phyloP scores from a whole-genome alignment of 2,797 vertebrate species.

The Anguilla pacifica region DNA sequence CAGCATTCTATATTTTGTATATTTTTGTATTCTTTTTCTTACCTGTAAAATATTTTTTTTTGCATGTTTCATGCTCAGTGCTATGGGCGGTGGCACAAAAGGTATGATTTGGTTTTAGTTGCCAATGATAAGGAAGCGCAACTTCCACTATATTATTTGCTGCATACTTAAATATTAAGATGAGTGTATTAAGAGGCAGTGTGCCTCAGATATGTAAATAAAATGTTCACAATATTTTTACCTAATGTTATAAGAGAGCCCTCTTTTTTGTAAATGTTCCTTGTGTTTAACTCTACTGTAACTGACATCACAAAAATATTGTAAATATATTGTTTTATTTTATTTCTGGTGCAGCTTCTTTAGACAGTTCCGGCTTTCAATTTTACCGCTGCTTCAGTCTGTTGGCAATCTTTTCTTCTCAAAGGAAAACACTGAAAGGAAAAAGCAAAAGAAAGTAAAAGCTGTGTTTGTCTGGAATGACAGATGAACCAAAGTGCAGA shows the following conservation, averaged over 20 bases:
- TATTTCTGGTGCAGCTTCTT: constrained; percentile 71
- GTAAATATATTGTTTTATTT: constrained; percentile 79
- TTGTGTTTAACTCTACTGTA: constrained; percentile 85
- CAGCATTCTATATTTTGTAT: constrained; percentile 61
- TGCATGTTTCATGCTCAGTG: constrained; percentile 63
- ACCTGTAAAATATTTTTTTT: constrained; percentile 50
- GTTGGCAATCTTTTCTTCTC: constrained; percentile 51
- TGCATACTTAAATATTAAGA: constrained; percentile 50
- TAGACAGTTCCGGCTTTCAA: constrained; percentile 62
- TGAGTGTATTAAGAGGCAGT: constrained; percentile 57
- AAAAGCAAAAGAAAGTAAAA: constrained; percentile 49
- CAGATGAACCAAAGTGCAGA: background rate
- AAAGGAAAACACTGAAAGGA: constrained; percentile 48
- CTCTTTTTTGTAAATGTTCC: constrained; percentile 81
- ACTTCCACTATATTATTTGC: constrained; percentile 46
- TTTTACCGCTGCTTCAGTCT: constrained; percentile 63
- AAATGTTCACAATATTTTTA: constrained; percentile 75
- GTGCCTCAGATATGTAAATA: constrained; percentile 63
- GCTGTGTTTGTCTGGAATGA: constrained; percentile 44
- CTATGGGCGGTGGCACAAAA: constrained; percentile 45
- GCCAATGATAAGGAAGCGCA: constrained; percentile 47
- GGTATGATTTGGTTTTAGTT: constrained; percentile 44
- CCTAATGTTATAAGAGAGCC: constrained; percentile 63
- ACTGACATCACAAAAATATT: constrained; percentile 73
- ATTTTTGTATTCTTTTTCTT: constrained; percentile 67